Conservation (phyloP, 2,113 vertebrate species). For the Festucalex cinctus region DNA sequence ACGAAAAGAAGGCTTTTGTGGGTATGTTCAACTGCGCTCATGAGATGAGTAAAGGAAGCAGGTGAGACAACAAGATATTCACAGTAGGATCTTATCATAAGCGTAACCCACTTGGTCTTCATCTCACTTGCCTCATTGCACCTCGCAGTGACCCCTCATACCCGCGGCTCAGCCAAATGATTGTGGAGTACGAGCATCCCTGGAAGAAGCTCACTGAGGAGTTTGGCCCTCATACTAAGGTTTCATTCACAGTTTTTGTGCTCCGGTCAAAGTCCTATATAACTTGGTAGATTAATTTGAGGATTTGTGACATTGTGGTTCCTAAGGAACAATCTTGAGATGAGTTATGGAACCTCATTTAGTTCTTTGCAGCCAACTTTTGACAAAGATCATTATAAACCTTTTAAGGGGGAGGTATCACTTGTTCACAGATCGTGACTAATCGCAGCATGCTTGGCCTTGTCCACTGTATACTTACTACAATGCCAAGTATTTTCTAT, state of each 20-base stretch:
- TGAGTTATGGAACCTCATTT: too few species aligned
- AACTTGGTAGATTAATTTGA: neutral
- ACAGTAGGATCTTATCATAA: neutral
- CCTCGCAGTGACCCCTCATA: slow-evolving; percentile 81
- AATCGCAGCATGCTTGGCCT: too few species aligned
- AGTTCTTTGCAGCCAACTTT: too few species aligned
- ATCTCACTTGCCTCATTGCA: slow-evolving; percentile 3
- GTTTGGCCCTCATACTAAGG: slow-evolving; percentile 90
- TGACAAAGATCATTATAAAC: too few species aligned
- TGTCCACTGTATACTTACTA: too few species aligned
- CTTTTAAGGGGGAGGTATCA: too few species aligned
- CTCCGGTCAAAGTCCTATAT: neutral
- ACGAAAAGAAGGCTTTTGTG: slow-evolving; percentile 85
- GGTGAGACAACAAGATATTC: slow-evolving; percentile 63
- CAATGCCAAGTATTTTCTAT: too few species aligned
- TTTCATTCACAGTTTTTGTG: slow-evolving; percentile 25
- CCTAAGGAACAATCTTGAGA: too few species aligned
- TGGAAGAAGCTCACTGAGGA: slow-evolving; percentile 90
- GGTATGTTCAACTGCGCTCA: slow-evolving; percentile 87
- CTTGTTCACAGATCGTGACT: too few species aligned
- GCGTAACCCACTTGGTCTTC: neutral
- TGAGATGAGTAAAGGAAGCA: slow-evolving; percentile 85
- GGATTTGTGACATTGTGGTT: too few species aligned
- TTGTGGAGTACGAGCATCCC: slow-evolving; percentile 88
- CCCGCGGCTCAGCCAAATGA: slow-evolving; percentile 87